Conservation (phyloP, 1,140 invertebrate genomes). For the Micrasema longulum region DNA sequence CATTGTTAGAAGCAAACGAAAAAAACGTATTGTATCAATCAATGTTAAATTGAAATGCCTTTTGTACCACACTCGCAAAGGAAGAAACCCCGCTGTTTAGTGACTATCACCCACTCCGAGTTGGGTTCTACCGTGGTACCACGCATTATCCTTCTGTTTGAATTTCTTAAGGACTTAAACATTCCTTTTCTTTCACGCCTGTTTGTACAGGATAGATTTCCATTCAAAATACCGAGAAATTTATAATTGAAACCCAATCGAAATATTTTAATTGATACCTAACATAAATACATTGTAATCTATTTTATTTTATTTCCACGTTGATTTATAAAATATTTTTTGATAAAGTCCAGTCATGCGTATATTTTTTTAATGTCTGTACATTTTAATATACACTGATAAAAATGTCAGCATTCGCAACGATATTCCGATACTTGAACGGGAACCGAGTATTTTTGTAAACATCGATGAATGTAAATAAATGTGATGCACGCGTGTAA, state of each 20-base stretch:
- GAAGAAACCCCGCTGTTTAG: slow-evolving; percentile 51
- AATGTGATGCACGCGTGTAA: no score
- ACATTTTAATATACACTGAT: no score
- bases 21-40: slow-evolving; percentile 53
- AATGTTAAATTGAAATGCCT: slow-evolving; percentile 54
- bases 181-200: slow-evolving; percentile 24
- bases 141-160: slow-evolving; percentile 26
- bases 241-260: slow-evolving; percentile 7
- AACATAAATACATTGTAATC: no score
- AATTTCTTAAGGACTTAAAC: slow-evolving; percentile 4
- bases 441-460: no score
- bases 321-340: no score
- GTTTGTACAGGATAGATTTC: not conserved
- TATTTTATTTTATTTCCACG: no score
- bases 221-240: slow-evolving; percentile 3
- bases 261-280: not conserved
- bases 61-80: slow-evolving; percentile 46
- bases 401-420: no score
- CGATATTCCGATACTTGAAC: no score
- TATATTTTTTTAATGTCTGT: no score
- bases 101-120: slow-evolving; percentile 29
- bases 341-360: no score
- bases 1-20: slow-evolving; percentile 32
- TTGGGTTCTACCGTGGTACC: slow-evolving; percentile 33
- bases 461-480: no score